Evolutionary conservation across 1,140 invertebrate species (phyloP).

Genomic region (Elysia chlorotica): DNA sequence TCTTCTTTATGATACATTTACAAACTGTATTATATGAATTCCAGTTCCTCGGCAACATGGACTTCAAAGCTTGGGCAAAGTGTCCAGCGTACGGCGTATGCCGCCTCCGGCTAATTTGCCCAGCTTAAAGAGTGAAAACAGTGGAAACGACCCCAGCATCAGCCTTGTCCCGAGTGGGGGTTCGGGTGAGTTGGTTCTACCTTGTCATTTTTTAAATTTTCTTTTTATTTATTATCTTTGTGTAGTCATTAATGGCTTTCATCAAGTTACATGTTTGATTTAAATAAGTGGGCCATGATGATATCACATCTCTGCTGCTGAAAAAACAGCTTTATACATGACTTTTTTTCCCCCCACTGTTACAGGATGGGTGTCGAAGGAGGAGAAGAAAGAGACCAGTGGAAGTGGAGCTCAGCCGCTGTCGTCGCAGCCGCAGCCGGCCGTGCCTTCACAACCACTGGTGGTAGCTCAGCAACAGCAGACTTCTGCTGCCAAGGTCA

Average conservation of each 20-base stretch:
- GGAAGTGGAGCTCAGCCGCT: constrained; percentile 50
- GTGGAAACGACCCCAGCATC: constrained; percentile 75
- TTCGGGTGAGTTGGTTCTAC: constrained; percentile 57
- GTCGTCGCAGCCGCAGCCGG: constrained; percentile 58
- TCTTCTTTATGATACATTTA: not conserved
- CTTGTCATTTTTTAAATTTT: no score
- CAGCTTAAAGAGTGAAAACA: constrained; percentile 93
- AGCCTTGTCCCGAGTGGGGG: constrained; percentile 76
- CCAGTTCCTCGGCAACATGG: constrained; percentile 92
- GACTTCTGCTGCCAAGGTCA: constrained; percentile 12
- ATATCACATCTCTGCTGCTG: no score
- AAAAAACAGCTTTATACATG: not conserved
- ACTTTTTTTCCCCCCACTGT: not conserved
- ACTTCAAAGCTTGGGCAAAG: constrained; percentile 97
- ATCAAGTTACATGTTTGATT: no score
- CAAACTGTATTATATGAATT: no score
- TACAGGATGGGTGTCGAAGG: constrained; percentile 73
- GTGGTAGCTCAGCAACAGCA: not conserved
- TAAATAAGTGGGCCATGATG: no score
- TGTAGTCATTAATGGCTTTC: no score
- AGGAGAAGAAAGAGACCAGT: constrained; percentile 58
- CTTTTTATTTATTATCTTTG: no score
- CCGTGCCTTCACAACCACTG: constrained; percentile 41
- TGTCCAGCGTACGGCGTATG: constrained; percentile 86
- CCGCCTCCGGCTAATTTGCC: constrained; percentile 93